Percentiles rank a stretch among this genome's conserved stretches.
These are phyloP conservation scores for Pygathrix nemaeus DNA, from an alignment of 2,113 vertebrate genomes.

Conservation along the genomic window DNA sequence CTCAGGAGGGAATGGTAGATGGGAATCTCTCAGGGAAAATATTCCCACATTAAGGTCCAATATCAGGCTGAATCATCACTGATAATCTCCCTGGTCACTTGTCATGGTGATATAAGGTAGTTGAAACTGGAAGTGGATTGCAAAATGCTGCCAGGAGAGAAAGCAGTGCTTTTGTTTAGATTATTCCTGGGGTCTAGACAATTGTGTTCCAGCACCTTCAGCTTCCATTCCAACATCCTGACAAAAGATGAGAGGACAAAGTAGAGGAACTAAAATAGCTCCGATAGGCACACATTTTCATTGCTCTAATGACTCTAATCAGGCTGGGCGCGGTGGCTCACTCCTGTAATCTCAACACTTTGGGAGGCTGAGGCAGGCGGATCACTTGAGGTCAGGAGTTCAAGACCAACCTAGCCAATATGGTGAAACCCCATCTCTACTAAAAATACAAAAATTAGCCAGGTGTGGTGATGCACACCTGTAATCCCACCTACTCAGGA, in stretches of 20 bases:
- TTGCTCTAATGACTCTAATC: background rate
- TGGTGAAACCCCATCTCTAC: no score
- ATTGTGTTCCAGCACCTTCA: background rate
- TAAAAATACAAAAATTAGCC: no score
- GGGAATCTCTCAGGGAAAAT: background rate
- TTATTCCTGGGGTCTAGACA: background rate
- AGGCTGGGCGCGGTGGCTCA: no score
- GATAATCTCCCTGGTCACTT: background rate
- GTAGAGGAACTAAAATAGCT: background rate
- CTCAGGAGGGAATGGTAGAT: background rate
- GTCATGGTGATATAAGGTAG: background rate
- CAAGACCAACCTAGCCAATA: no score
- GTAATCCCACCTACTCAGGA: no score
- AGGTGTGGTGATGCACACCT: no score
- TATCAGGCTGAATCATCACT: background rate
- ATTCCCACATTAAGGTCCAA: background rate
- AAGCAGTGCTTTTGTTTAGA: background rate
- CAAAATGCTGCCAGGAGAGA: background rate
- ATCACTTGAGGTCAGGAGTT: no score
- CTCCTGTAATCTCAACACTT: no score
- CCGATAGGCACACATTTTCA: background rate
- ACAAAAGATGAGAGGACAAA: background rate
- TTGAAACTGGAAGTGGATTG: background rate
- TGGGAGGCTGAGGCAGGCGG: no score
- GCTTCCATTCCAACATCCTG: background rate